Conservation (phyloP, 2,113 vertebrate genomes). For the Tetrax tetrax region DNA sequence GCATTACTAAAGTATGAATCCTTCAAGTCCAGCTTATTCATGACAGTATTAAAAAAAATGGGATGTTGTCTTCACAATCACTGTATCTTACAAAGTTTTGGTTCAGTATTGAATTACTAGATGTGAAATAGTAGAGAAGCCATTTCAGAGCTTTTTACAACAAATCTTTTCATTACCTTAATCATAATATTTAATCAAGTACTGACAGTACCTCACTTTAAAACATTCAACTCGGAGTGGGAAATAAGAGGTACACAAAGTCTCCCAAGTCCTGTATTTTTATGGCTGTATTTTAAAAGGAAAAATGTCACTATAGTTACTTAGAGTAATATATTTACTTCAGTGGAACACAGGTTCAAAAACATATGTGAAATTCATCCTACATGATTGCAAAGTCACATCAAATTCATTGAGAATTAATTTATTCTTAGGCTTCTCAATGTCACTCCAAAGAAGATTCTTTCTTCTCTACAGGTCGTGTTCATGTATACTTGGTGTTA, state of each 20-base stretch:
- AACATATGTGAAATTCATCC: background rate
- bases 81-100: background rate
- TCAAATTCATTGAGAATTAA: background rate
- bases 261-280: background rate
- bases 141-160: background rate
- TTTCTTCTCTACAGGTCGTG: background rate
- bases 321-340: background rate
- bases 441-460: background rate
- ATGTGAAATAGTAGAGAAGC: background rate
- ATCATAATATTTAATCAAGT: background rate
- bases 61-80: background rate
- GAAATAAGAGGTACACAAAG: background rate
- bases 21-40: background rate
- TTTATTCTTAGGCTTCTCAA: background rate
- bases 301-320: background rate
- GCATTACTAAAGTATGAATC: background rate
- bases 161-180: background rate
- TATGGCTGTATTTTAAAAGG: background rate
- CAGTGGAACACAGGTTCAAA: background rate
- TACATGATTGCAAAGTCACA: background rate
- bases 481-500: background rate
- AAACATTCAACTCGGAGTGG: background rate
- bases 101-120: background rate
- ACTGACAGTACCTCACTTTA: background rate
- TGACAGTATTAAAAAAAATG: background rate